These are phyloP conservation scores for Bathynomus jamesi DNA, from an alignment of 1,140 invertebrate species.

Conservation along the genomic window DNA sequence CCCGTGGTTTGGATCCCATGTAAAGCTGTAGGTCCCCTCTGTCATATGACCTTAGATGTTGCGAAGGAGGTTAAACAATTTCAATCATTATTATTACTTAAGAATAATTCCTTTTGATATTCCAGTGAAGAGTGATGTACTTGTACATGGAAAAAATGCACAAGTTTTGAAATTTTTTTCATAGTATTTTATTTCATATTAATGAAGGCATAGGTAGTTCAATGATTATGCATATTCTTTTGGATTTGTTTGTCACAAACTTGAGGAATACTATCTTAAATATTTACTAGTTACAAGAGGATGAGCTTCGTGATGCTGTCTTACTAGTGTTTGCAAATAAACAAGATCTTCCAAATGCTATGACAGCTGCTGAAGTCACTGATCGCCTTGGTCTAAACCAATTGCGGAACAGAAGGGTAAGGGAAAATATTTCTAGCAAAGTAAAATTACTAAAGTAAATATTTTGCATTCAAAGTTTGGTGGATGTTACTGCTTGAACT, in stretches of 20 bases:
- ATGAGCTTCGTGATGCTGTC: conserved; percentile 92
- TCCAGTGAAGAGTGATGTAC: no score
- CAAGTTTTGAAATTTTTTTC: neutral
- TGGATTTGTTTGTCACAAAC: neutral
- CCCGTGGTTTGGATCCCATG: no score
- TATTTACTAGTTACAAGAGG: conserved; percentile 57
- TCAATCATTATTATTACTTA: no score
- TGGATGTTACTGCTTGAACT: no score
- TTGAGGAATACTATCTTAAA: neutral
- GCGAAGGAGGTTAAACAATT: no score
- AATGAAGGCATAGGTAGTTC: no score
- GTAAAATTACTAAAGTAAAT: no score
- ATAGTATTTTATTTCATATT: neutral
- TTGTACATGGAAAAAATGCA: neutral
- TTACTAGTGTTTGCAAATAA: conserved; percentile 98
- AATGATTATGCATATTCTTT: neutral
- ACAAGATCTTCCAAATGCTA: conserved; percentile 98
- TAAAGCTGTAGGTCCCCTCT: no score
- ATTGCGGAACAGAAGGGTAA: conserved; percentile 76
- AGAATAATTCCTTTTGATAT: no score
- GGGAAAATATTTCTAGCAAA: no score
- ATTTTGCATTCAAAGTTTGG: no score
- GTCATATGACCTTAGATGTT: no score
- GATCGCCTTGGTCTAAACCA: conserved; percentile 93
- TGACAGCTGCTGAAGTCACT: conserved; percentile 95